Percentiles rank a stretch among this genome's conserved stretches.
These are phyloP conservation scores for human (Homo sapiens) DNA, from an alignment of 2,113 vertebrate genomes.

Conservation along the genomic window DNA sequence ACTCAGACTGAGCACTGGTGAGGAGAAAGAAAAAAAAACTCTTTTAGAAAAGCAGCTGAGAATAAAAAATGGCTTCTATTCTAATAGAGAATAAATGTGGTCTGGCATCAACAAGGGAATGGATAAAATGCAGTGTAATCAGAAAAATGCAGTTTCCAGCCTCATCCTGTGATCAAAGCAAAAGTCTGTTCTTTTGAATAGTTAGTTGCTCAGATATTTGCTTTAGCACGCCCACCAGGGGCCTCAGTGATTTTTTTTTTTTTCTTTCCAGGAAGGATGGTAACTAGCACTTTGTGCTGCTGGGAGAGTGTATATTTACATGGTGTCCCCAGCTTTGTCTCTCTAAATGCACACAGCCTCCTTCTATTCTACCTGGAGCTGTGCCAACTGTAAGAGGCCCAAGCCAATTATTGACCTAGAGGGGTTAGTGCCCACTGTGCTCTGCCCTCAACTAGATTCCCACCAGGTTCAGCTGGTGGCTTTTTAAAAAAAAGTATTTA, in stretches of 20 bases:
- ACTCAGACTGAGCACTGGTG: slow-evolving; percentile 27
- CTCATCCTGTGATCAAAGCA: slow-evolving; percentile 27
- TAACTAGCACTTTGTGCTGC: slow-evolving; percentile 38
- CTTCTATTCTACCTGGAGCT: not conserved
- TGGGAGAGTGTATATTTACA: not conserved
- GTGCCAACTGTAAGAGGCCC: not conserved
- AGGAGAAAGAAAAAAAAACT: not conserved
- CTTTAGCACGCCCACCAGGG: slow-evolving; percentile 36
- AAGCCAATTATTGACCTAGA: too few species aligned
- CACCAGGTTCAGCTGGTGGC: not conserved
- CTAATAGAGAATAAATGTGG: slow-evolving; percentile 44
- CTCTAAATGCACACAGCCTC: not conserved
- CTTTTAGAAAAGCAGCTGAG: slow-evolving; percentile 15
- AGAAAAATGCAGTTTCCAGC: slow-evolving; percentile 53
- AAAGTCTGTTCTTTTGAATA: slow-evolving; percentile 21
- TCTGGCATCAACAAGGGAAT: slow-evolving; percentile 35
- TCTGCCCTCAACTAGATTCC: not conserved
- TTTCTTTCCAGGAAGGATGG: not conserved
- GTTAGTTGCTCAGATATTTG: slow-evolving; percentile 30
- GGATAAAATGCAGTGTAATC: slow-evolving; percentile 44
- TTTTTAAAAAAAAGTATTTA: not conserved
- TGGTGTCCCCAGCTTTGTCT: not conserved
- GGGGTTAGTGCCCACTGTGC: not conserved
- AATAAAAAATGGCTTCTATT: slow-evolving; percentile 48
- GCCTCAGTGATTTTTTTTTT: slow-evolving; percentile 10